Evolutionary conservation across 2,113 vertebrate species (phyloP).

Genomic region (Gavialis gangeticus): DNA sequence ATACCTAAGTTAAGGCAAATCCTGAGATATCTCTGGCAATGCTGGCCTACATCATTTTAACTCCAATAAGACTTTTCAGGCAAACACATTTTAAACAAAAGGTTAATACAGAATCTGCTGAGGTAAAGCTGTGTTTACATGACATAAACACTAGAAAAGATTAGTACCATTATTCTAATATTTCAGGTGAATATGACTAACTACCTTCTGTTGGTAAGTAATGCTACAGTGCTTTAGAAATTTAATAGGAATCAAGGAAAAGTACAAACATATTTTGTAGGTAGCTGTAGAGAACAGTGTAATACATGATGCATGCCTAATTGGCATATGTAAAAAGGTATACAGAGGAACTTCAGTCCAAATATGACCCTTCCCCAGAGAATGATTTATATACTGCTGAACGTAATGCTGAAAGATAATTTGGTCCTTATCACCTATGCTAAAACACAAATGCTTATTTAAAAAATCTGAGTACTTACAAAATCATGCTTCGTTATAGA

Average conservation of each 20-base stretch:
- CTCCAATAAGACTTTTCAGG: background rate
- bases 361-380: background rate
- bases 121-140: background rate
- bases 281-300: background rate
- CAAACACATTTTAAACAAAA: background rate
- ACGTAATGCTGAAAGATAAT: background rate
- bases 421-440: background rate
- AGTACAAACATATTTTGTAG: background rate
- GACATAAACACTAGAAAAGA: background rate
- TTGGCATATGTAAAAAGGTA: background rate
- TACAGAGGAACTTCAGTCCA: background rate
- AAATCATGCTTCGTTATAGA: slow-evolving; percentile 21
- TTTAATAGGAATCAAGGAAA: background rate
- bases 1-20: too few relatives aligned
- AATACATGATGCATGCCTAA: background rate
- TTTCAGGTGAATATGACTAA: background rate
- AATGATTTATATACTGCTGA: background rate
- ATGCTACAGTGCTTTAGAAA: background rate
- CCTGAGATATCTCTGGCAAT: too few relatives aligned
- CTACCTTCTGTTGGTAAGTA: background rate
- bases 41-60: background rate
- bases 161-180: background rate
- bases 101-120: background rate
- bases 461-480: slow-evolving; percentile 42
- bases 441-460: background rate